phyloP scores from a whole-genome alignment of 92 coral and sea anemone species.

The Umimayanthus chanpuru region DNA sequence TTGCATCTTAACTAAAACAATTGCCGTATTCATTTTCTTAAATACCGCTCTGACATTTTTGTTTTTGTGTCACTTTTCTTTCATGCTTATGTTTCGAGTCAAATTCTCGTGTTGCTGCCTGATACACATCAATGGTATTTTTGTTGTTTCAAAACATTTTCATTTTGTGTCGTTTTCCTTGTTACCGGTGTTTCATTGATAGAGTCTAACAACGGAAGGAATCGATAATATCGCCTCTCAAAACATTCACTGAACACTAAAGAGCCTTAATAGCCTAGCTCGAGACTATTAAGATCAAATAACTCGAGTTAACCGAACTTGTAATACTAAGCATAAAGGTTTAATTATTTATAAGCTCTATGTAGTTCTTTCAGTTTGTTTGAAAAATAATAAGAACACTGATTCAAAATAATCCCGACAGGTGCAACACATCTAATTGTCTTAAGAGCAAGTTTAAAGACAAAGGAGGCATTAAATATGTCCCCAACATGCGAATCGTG shows the following conservation, averaged over 20 bases:
- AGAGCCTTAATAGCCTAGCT: neutral
- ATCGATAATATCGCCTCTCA: neutral
- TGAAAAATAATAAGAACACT: too few relatives aligned
- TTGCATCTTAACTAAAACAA: neutral
- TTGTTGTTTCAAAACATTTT: neutral
- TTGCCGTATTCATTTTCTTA: too few relatives aligned
- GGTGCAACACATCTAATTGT: neutral
- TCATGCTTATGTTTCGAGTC: neutral
- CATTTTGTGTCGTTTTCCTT: neutral
- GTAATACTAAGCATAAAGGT: neutral
- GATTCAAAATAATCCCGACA: neutral
- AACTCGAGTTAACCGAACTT: neutral
- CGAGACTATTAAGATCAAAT: neutral
- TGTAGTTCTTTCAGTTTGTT: neutral
- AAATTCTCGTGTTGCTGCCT: neutral
- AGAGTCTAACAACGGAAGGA: neutral
- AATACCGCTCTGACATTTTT: neutral
- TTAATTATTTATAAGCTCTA: too few relatives aligned
- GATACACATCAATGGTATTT: neutral
- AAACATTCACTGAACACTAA: neutral
- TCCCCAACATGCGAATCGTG: neutral
- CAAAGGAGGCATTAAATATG: neutral
- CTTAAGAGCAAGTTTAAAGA: neutral
- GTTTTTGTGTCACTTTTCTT: neutral
- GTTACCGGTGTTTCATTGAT: constrained; percentile 14